Percentiles rank a stretch among this genome's conserved stretches.
Evolutionary conservation across 1,140 invertebrate genomes (phyloP).

Genomic region (Eriosoma lanigerum): DNA sequence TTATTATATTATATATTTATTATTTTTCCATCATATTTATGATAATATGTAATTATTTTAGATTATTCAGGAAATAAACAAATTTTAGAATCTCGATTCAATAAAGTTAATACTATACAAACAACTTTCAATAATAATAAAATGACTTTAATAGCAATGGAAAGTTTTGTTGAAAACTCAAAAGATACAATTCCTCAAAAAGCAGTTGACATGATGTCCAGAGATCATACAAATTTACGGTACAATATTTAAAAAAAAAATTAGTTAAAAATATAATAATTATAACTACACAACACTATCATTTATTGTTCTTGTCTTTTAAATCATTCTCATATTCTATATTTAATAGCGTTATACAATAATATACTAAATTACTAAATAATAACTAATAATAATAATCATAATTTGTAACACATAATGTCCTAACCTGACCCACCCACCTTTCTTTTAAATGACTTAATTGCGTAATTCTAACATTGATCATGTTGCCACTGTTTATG

Average conservation of each 20-base stretch:
- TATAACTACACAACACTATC: no score
- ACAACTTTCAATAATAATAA: constrained; percentile 64
- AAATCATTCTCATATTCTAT: no score
- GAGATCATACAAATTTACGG: constrained; percentile 37
- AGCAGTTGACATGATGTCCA: constrained; percentile 15
- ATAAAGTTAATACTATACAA: constrained; percentile 75
- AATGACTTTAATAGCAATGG: constrained; percentile 30
- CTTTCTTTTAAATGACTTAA: no score
- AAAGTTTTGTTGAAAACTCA: constrained; percentile 43
- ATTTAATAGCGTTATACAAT: no score
- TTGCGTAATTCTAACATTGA: no score
- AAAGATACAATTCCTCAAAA: constrained; percentile 28
- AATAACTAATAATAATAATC: no score
- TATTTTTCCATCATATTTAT: neutral
- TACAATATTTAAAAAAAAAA: neutral
- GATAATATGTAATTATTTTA: constrained; percentile 8
- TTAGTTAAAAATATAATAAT: no score
- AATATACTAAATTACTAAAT: no score
- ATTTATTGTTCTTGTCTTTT: no score
- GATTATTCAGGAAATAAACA: constrained; percentile 82
- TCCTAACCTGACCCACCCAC: no score
- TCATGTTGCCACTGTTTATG: no score
- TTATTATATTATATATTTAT: constrained; percentile 13
- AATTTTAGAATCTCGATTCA: constrained; percentile 70
- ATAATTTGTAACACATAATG: no score